phyloP scores from a whole-genome alignment of 2,113 vertebrate species.

The Chaetura pelagica region DNA sequence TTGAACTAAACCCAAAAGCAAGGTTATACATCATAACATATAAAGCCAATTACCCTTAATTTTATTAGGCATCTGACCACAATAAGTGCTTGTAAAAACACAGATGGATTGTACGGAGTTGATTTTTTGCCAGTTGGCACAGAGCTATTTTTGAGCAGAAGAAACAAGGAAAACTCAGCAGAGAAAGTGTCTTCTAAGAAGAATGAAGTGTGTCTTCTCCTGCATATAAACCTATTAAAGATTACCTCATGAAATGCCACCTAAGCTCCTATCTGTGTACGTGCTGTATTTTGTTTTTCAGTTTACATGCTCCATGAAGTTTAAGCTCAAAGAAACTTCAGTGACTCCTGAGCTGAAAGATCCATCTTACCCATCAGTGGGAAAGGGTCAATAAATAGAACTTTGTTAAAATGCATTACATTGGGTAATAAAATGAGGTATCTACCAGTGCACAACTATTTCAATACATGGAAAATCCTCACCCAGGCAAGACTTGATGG shows the following conservation, averaged over 20 bases:
- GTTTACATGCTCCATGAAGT: not conserved
- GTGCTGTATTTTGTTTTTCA: not conserved
- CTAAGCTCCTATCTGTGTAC: not conserved
- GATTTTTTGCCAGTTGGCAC: slow-evolving; percentile 21
- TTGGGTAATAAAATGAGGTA: not conserved
- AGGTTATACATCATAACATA: not conserved
- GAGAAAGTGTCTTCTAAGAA: not conserved
- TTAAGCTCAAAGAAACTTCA: not conserved
- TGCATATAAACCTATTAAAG: not conserved
- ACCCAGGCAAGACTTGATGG: not conserved
- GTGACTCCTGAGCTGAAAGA: not conserved
- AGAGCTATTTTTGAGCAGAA: not conserved
- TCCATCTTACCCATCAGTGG: not conserved
- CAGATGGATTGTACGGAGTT: not conserved
- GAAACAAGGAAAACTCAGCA: not conserved
- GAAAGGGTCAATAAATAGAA: not conserved
- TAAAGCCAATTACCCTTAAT: slow-evolving; percentile 35
- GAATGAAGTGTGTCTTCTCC: not conserved
- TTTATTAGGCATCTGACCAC: slow-evolving; percentile 50
- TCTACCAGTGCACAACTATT: not conserved
- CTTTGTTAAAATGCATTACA: not conserved
- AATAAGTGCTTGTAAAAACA: slow-evolving; percentile 19
- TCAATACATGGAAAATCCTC: not conserved
- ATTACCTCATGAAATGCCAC: not conserved
- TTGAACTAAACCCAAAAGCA: not conserved